A percentile compares a stretch with the other conserved stretches of the same genome.
phyloP scores from a whole-genome alignment of 37 sponge, comb jelly and placozoan genomes.

The Hormiphora californensis region DNA sequence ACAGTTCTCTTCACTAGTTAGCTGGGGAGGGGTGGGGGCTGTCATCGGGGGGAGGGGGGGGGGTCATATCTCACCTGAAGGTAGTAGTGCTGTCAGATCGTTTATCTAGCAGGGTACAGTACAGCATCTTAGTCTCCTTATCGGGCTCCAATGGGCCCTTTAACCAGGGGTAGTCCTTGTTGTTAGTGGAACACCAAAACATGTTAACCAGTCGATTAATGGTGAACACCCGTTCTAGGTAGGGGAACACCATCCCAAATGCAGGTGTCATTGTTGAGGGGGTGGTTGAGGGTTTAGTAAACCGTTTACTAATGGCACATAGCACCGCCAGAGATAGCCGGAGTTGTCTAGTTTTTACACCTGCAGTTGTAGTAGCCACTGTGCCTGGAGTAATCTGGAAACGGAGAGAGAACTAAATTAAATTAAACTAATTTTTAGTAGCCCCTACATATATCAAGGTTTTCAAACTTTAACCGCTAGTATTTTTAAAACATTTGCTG shows the following conservation, averaged over 20 bases:
- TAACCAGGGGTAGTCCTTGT: conserved; percentile 54
- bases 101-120: conserved; percentile 52
- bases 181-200: conserved; percentile 11
- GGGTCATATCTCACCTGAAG: conserved; percentile 19
- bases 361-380: too few relatives aligned
- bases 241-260: conserved; percentile 49
- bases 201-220: conserved; percentile 24
- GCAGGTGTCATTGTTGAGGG: not conserved
- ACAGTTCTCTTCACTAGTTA: too few relatives aligned
- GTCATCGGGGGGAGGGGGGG: too few relatives aligned
- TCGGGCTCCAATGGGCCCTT: conserved; percentile 43
- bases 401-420: too few relatives aligned
- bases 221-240: conserved; percentile 37
- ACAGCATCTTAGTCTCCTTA: conserved; percentile 49
- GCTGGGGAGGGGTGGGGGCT: too few relatives aligned
- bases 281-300: not conserved
- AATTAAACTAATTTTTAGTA: too few relatives aligned
- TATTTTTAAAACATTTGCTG: too few relatives aligned
- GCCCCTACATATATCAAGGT: too few relatives aligned
- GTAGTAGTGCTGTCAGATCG: not conserved
- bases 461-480: too few relatives aligned
- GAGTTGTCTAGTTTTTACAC: too few relatives aligned
- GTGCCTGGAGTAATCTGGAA: too few relatives aligned
- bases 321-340: not conserved
- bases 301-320: conserved; percentile 48